A percentile compares a stretch with the other conserved stretches of the same genome.
Conservation (phyloP, 2,888 invertebrate genomes). For the Adineta ricciae region DNA sequence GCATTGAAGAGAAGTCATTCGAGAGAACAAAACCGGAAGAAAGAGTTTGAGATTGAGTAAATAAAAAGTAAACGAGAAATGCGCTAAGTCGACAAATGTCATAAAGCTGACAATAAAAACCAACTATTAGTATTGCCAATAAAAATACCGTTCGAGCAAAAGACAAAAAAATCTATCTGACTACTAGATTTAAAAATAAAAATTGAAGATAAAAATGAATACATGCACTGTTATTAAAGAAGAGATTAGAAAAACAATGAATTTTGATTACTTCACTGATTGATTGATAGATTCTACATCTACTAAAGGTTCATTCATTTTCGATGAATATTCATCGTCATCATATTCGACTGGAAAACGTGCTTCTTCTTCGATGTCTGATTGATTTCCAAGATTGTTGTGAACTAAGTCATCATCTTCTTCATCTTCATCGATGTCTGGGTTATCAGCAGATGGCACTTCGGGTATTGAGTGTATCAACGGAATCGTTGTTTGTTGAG, state of each 20-base stretch:
- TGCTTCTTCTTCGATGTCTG: background rate
- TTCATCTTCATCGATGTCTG: background rate
- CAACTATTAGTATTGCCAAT: background rate
- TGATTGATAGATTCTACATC: background rate
- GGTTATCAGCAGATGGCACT: background rate
- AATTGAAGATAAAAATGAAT: background rate
- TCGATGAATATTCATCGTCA: background rate
- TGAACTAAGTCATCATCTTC: background rate
- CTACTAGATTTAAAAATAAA: background rate
- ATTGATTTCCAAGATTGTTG: background rate
- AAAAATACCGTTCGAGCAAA: background rate
- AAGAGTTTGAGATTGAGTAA: background rate
- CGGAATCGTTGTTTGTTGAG: background rate
- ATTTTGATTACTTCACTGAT: background rate
- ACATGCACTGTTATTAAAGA: background rate
- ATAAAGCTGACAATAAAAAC: background rate
- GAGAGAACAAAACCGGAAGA: background rate
- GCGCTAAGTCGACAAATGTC: background rate
- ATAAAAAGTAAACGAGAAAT: background rate
- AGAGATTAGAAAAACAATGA: background rate
- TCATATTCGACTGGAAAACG: slow-evolving; percentile 4
- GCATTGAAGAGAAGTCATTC: background rate
- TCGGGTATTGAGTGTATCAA: slow-evolving; percentile 3
- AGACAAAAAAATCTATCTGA: background rate
- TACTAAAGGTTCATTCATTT: background rate